phyloP scores from a whole-genome alignment of 2,888 invertebrate genomes.

The Diachrysia chrysitis region DNA sequence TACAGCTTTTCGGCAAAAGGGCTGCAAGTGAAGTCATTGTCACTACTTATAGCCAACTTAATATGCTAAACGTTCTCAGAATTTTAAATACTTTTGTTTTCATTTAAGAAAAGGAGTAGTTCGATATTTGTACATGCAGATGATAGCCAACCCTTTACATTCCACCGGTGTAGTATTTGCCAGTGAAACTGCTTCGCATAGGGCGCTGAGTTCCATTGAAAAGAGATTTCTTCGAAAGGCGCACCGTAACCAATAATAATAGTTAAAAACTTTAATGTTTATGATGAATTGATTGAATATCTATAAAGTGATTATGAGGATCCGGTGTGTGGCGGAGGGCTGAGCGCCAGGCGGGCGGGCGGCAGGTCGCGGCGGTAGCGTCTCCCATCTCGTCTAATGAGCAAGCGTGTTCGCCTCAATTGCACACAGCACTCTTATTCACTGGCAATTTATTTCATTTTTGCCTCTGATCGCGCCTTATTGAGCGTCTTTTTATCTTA shows the following conservation, averaged over 20 bases:
- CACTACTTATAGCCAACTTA: constrained; percentile 66
- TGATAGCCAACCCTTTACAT: constrained; percentile 31
- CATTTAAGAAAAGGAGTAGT: constrained; percentile 52
- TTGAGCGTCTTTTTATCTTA: constrained; percentile 88
- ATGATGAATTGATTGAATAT: constrained; percentile 5
- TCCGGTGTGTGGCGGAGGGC: constrained; percentile 31
- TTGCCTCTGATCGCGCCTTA: constrained; percentile 89
- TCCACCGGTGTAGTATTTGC: not conserved
- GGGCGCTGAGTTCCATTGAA: constrained; percentile 7
- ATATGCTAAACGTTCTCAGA: constrained; percentile 81
- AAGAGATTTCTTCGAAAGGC: not conserved
- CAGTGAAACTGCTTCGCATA: constrained; percentile 1
- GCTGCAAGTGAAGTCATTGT: constrained; percentile 76
- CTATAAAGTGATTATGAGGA: constrained; percentile 42
- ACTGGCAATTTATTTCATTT: constrained; percentile 89
- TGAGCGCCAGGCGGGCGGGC: constrained; percentile 26
- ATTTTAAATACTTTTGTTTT: constrained; percentile 64
- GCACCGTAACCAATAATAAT: not conserved
- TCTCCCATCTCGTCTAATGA: constrained; percentile 82
- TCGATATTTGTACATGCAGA: constrained; percentile 52
- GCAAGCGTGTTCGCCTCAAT: constrained; percentile 88
- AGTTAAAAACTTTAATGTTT: constrained; percentile 5
- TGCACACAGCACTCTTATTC: constrained; percentile 88
- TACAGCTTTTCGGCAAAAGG: constrained; percentile 83
- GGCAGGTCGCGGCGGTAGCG: constrained; percentile 59